Evolutionary conservation across 1,140 invertebrate genomes (phyloP).

Genomic region (Atta cephalotes): DNA sequence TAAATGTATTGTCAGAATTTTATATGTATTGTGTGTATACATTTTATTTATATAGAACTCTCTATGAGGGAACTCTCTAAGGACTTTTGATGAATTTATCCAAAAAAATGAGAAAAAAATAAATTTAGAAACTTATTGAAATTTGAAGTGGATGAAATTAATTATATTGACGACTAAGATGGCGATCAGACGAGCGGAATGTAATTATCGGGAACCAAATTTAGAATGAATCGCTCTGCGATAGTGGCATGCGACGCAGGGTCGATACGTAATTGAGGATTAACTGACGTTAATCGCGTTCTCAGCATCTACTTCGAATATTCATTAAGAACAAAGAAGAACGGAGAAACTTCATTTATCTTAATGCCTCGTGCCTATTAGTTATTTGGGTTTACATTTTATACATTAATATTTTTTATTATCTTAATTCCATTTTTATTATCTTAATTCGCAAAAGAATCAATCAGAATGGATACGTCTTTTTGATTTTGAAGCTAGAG

Average conservation of each 20-base stretch:
- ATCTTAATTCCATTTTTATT: conserved; percentile 28
- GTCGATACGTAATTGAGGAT: conserved; percentile 62
- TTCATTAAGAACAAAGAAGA: conserved; percentile 43
- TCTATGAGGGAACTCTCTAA: not conserved
- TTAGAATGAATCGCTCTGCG: conserved; percentile 52
- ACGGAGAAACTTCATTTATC: not conserved
- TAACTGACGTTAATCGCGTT: conserved; percentile 60
- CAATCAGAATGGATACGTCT: not conserved
- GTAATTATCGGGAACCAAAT: conserved; percentile 61
- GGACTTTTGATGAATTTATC: conserved; percentile 5
- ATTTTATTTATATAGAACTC: not conserved
- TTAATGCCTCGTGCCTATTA: not conserved
- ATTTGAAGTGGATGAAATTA: conserved; percentile 50
- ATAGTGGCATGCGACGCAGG: conserved; percentile 40
- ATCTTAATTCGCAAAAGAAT: not conserved
- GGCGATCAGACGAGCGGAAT: conserved; percentile 57
- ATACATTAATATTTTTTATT: conserved; percentile 19
- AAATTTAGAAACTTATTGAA: conserved; percentile 55
- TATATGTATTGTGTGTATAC: not conserved
- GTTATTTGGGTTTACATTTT: conserved; percentile 2
- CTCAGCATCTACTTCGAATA: conserved; percentile 43
- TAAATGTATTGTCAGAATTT: not conserved
- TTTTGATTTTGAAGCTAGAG: not conserved
- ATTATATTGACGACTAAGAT: conserved; percentile 50
- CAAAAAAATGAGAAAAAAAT: not conserved